These are phyloP conservation scores for Oryzias sinensis DNA, from an alignment of 2,797 vertebrate genomes.

Conservation along the genomic window DNA sequence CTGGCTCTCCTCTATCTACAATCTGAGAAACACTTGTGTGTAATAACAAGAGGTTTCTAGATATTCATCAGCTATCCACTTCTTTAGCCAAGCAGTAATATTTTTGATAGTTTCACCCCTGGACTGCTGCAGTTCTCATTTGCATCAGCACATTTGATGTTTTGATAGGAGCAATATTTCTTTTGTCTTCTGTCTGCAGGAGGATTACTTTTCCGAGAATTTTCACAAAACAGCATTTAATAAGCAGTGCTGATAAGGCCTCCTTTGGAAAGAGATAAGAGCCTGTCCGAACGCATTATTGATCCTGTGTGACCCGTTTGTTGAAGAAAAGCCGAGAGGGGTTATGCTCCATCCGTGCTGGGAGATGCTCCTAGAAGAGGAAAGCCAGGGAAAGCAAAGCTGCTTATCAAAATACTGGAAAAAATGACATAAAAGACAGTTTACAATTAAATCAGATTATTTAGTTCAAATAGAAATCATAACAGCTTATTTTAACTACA, in stretches of 20 bases:
- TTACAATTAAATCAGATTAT: background rate
- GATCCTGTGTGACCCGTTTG: constrained; percentile 72
- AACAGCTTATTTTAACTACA: too few relatives aligned
- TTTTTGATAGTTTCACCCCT: constrained; percentile 4
- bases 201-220: constrained; percentile 67
- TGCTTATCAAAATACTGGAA: constrained; percentile 19
- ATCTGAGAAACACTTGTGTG: constrained; percentile 21
- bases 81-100: constrained; percentile 16
- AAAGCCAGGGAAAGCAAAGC: constrained; percentile 3
- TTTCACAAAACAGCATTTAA: constrained; percentile 71
- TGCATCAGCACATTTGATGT: constrained; percentile 60
- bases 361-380: constrained; percentile 38
- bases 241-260: constrained; percentile 64
- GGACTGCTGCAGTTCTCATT: constrained; percentile 43
- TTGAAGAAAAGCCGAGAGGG: constrained; percentile 65
- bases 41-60: constrained; percentile 28
- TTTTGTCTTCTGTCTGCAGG: constrained; percentile 60
- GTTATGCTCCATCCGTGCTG: constrained; percentile 61
- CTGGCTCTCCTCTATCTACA: constrained; percentile 18
- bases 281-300: constrained; percentile 67
- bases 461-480: background rate
- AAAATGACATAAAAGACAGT: background rate
- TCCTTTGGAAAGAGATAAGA: constrained; percentile 67
- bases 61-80: constrained; percentile 36
- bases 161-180: constrained; percentile 58